These are phyloP conservation scores for Pseudotriccus pelzelni DNA, from an alignment of 2,797 vertebrate genomes.

Conservation along the genomic window DNA sequence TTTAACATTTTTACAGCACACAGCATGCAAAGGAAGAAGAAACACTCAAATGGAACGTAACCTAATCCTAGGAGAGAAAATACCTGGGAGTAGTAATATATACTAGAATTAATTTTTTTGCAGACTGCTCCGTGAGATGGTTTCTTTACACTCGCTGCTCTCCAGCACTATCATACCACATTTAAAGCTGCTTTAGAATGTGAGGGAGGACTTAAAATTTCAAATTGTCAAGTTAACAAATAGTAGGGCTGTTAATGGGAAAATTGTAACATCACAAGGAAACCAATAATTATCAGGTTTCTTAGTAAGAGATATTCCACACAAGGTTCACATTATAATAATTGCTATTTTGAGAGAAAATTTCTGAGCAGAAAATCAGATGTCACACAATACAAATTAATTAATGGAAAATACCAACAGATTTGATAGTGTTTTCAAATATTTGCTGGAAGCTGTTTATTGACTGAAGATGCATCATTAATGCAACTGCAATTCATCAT, in stretches of 20 bases:
- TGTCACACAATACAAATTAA: not conserved
- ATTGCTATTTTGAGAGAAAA: not conserved
- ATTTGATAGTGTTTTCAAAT: not conserved
- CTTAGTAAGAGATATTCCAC: not conserved
- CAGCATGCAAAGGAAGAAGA: not conserved
- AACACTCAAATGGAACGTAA: not conserved
- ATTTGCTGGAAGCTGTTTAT: conserved; percentile 19
- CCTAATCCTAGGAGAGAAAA: not conserved
- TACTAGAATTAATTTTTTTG: not conserved
- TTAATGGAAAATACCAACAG: not conserved
- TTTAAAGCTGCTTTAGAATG: not conserved
- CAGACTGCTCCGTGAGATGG: not conserved
- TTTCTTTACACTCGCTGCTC: not conserved
- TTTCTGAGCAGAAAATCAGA: not conserved
- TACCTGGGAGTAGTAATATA: not conserved
- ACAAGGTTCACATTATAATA: not conserved
- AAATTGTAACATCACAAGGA: not conserved
- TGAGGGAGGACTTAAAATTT: not conserved
- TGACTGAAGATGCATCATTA: conserved; percentile 4
- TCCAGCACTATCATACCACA: not conserved
- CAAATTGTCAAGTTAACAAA: not conserved
- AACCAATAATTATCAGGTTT: not conserved
- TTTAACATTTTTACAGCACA: not conserved
- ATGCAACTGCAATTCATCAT: not conserved
- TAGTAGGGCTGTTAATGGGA: not conserved